Base-by-base conservation (phyloP, 2,888 invertebrate genomes). In the Pardosa pseudoannulata region DNA sequence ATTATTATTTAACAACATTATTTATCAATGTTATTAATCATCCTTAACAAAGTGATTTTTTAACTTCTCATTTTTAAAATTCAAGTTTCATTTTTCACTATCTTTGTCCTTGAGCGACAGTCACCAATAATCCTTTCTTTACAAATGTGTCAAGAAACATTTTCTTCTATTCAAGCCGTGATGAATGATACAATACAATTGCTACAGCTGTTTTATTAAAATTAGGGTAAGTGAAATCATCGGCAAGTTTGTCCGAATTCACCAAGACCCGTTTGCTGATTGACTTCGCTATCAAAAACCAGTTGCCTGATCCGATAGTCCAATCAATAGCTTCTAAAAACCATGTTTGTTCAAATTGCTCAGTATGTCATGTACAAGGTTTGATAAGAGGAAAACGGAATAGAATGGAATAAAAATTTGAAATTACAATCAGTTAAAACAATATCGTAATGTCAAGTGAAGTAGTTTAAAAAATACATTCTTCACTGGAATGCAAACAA, bases 341-440 rank as follows among this genome's bases (percentile, higher is more conserved):
- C 9, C n/a, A 31, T 13, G 65, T 29, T 65, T 11, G 32, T 41
- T 31, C 39, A 28, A 39, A 68, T 56, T 74, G 46, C 32, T 76
- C 82, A 71, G 72, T 83, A 83, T 83, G 82, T 23, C n/a, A n/a
- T n/a, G n/a, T 23, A 23, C n/a, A 56, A 3, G n/a, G 1, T n/a
- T n/a, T n/a, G n/a, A n/a, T n/a, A n/a, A n/a, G n/a, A n/a, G n/a
- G n/a, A n/a, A n/a, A n/a, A n/a, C n/a, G n/a, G n/a, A n/a, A n/a
- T n/a, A n/a, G n/a, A n/a, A n/a, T n/a, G n/a, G n/a, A n/a, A n/a
- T n/a, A n/a, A n/a, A n/a, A n/a, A n/a, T n/a, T n/a, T n/a, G n/a
- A n/a, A n/a, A n/a, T n/a, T n/a, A n/a, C n/a, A n/a, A n/a, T n/a
- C n/a, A n/a, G n/a, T n/a, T n/a, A n/a, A n/a, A n/a, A n/a, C n/a